These are phyloP conservation scores for Linepithema humile DNA, from an alignment of 1,140 invertebrate genomes.

Conservation along the genomic window DNA sequence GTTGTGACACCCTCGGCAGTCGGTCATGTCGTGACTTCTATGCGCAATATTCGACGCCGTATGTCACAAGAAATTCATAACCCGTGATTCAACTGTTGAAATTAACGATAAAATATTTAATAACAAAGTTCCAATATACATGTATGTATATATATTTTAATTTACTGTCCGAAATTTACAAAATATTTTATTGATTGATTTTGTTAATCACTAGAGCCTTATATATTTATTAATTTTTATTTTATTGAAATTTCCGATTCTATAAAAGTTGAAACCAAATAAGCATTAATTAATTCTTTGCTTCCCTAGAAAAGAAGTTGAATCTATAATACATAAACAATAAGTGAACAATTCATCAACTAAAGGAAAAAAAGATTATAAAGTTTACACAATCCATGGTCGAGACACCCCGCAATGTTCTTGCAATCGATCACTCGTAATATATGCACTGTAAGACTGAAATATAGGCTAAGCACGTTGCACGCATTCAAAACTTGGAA, in stretches of 20 bases:
- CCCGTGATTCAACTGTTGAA: background rate
- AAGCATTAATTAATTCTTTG: too few relatives aligned
- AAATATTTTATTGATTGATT: too few relatives aligned
- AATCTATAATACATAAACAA: too few relatives aligned
- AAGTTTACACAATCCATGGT: background rate
- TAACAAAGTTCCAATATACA: too few relatives aligned
- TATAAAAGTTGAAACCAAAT: too few relatives aligned
- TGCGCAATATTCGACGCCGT: background rate
- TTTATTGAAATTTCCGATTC: background rate
- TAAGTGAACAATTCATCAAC: too few relatives aligned
- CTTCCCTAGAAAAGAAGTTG: too few relatives aligned
- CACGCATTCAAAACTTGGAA: constrained; percentile 50
- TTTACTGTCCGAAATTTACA: too few relatives aligned
- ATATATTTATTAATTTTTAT: too few relatives aligned
- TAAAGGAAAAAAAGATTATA: background rate
- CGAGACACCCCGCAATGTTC: constrained; percentile 62
- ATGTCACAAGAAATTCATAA: background rate
- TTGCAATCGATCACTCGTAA: constrained; percentile 64
- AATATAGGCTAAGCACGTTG: constrained; percentile 59
- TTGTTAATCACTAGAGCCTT: too few relatives aligned
- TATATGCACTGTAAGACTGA: constrained; percentile 34
- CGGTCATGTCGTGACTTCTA: constrained; percentile 41
- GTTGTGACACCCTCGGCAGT: constrained; percentile 42
- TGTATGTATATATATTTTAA: too few relatives aligned
- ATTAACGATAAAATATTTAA: too few relatives aligned